These are phyloP conservation scores for Sericinus montela DNA, from an alignment of 2,888 invertebrate genomes.

Conservation along the genomic window DNA sequence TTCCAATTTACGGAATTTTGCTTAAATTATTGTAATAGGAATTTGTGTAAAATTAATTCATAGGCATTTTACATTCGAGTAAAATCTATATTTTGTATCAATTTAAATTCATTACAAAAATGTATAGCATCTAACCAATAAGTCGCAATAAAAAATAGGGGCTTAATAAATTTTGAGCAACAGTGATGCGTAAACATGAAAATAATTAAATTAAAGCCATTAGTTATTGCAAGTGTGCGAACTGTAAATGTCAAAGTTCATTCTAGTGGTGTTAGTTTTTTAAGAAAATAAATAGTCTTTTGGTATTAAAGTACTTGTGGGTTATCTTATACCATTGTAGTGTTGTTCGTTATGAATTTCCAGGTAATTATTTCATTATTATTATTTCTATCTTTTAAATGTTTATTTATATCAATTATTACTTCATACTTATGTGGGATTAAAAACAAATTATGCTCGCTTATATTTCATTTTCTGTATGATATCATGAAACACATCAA, in stretches of 20 bases:
- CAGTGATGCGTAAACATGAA: conserved; percentile 33
- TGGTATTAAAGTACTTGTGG: conserved; percentile 15
- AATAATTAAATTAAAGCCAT: conserved; percentile 50
- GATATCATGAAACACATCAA: no score
- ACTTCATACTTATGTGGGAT: no score
- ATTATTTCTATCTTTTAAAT: no score
- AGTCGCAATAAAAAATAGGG: background rate
- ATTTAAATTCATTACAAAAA: background rate
- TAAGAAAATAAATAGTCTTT: conserved; percentile 23
- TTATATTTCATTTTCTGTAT: no score
- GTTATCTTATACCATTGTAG: conserved; percentile 10
- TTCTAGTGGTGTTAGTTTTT: conserved; percentile 27
- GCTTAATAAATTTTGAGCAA: conserved; percentile 17
- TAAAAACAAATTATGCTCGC: no score
- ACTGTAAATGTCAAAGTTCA: conserved; percentile 79
- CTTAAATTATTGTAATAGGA: conserved; percentile 28
- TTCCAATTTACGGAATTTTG: conserved; percentile 63
- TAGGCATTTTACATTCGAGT: background rate
- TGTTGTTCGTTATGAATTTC: conserved; percentile 1
- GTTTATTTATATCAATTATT: no score
- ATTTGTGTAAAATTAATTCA: background rate
- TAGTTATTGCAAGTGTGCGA: conserved; percentile 43
- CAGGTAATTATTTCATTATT: conserved; percentile 2
- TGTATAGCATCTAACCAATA: background rate
- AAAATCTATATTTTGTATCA: background rate